Percentiles rank a stretch among this genome's conserved stretches.
Conservation (phyloP, 2,888 invertebrate genomes). For the Drosophila anomalata region DNA sequence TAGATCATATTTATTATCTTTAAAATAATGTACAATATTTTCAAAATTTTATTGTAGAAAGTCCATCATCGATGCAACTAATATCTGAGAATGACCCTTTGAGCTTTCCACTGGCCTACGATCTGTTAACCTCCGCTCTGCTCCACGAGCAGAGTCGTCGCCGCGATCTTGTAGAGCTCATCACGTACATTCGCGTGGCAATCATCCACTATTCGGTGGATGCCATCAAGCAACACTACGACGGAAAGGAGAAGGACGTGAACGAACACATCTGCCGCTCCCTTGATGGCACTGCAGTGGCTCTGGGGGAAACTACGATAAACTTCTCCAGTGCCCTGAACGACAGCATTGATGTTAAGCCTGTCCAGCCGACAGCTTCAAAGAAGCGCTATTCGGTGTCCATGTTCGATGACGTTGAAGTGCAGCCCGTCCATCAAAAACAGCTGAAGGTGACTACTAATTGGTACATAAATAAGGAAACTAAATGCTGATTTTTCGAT, state of each 20-base stretch:
- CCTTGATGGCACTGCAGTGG: constrained; percentile 62
- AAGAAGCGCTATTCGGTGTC: constrained; percentile 81
- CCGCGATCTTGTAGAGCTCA: constrained; percentile 76
- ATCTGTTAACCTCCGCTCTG: constrained; percentile 73
- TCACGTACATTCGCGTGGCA: constrained; percentile 80
- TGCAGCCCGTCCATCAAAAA: constrained; percentile 60
- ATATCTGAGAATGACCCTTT: constrained; percentile 74
- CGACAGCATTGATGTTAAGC: constrained; percentile 65
- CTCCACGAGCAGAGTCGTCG: constrained; percentile 59
- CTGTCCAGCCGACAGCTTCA: constrained; percentile 15
- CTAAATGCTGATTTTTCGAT: neutral
- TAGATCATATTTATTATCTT: neutral
- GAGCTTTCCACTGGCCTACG: constrained; percentile 77
- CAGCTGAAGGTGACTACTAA: constrained; percentile 55
- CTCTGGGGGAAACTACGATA: constrained; percentile 62
- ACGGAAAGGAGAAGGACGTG: constrained; percentile 57
- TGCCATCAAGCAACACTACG: constrained; percentile 68
- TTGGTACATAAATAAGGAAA: neutral
- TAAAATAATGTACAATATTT: neutral
- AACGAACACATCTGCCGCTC: constrained; percentile 76
- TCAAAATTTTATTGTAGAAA: constrained; percentile 21
- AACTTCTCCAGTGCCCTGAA: constrained; percentile 69
- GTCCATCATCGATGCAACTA: constrained; percentile 54
- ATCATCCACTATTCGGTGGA: constrained; percentile 70
- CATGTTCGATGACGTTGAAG: constrained; percentile 81